Evolutionary conservation across 2,797 vertebrate species (phyloP).

Genomic region (Squalus acanthias): DNA sequence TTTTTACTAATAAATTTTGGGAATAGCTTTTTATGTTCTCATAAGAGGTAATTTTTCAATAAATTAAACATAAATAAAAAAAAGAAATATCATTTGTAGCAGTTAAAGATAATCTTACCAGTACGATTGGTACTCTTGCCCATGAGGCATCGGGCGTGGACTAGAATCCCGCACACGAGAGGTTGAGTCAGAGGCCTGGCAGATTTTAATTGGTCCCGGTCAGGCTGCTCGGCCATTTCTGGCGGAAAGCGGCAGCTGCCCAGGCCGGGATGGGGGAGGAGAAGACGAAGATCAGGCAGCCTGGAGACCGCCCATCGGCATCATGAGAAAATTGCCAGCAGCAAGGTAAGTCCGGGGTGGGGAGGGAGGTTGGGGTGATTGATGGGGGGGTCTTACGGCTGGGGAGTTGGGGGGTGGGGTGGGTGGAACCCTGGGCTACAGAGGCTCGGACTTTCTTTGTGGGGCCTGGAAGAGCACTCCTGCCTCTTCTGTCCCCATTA

Average conservation of each 20-base stretch:
- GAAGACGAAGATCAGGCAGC: background rate
- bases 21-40: background rate
- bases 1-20: background rate
- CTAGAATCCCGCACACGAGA: background rate
- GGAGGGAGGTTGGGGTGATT: background rate
- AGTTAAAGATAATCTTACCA: background rate
- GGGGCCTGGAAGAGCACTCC: background rate
- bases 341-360: background rate
- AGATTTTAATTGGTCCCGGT: background rate
- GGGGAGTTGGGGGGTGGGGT: background rate
- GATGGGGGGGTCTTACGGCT: background rate
- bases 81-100: too few relatives aligned
- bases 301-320: background rate
- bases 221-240: background rate
- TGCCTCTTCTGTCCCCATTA: background rate
- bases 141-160: too few relatives aligned
- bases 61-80: background rate
- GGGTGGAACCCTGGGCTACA: background rate
- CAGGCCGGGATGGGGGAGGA: background rate
- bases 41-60: background rate
- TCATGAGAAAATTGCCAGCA: background rate
- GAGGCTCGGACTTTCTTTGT: background rate
- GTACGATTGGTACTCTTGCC: background rate
- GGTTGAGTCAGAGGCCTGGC: too few relatives aligned
- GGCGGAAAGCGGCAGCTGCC: background rate